These are phyloP conservation scores for Apamea sordens DNA, from an alignment of 2,888 invertebrate genomes.

Conservation along the genomic window DNA sequence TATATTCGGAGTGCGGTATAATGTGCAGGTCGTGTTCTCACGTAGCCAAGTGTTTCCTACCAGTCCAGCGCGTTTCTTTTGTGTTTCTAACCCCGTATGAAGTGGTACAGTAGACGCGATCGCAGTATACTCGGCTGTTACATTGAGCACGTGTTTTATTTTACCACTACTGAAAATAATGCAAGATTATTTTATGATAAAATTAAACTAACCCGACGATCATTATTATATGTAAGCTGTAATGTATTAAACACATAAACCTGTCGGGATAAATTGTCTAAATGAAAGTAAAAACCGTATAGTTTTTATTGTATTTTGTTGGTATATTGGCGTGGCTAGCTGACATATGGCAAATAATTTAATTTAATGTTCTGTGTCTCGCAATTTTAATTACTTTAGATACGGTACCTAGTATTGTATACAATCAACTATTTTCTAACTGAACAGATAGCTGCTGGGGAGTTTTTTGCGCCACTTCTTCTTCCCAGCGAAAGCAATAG, in stretches of 20 bases:
- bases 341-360: too few relatives aligned
- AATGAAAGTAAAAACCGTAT: not conserved
- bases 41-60: conserved; percentile 59
- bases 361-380: too few relatives aligned
- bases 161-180: not conserved
- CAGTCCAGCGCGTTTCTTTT: conserved; percentile 56
- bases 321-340: too few relatives aligned
- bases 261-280: not conserved
- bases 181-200: not conserved
- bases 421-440: too few relatives aligned
- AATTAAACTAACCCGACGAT: not conserved
- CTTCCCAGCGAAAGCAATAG: too few relatives aligned
- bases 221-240: too few relatives aligned
- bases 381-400: too few relatives aligned
- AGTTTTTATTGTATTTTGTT: too few relatives aligned
- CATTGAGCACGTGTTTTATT: not conserved
- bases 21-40: conserved; percentile 64
- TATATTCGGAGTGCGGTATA: conserved; percentile 44
- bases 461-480: too few relatives aligned
- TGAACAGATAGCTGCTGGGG: too few relatives aligned
- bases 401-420: too few relatives aligned
- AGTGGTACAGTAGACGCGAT: not conserved
- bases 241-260: too few relatives aligned
- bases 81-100: conserved; percentile 40
- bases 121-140: not conserved